A percentile compares a stretch with the other conserved stretches of the same genome.
Evolutionary conservation across 2,797 vertebrate genomes (phyloP).

Genomic region (Silurus aristotelis): DNA sequence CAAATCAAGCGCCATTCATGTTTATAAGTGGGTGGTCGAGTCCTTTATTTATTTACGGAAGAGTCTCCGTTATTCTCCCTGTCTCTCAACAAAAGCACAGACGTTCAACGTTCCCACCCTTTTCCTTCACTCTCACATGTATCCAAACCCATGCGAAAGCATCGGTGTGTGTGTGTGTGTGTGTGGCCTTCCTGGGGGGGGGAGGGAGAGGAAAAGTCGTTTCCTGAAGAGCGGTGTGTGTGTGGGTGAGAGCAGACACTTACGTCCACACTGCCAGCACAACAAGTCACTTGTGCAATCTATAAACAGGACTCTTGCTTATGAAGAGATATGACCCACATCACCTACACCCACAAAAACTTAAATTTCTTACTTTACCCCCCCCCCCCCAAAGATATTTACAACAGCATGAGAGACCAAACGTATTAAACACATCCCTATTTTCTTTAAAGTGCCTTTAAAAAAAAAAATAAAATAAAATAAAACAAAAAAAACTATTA

Average conservation of each 20-base stretch:
- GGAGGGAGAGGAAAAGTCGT: constrained; percentile 29
- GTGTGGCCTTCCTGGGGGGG: constrained; percentile 6
- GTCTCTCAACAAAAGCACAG: constrained; percentile 61
- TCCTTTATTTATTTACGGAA: constrained; percentile 78
- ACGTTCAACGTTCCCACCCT: constrained; percentile 33
- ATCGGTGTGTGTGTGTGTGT: background rate
- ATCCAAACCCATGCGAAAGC: constrained; percentile 20
- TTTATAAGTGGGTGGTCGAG: constrained; percentile 58
- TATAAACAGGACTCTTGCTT: constrained; percentile 58
- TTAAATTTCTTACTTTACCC: background rate
- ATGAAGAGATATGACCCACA: constrained; percentile 43
- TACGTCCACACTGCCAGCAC: constrained; percentile 23
- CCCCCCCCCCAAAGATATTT: background rate
- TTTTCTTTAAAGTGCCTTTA: constrained; percentile 71
- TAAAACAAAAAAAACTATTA: constrained; percentile 74
- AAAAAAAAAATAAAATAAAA: too few relatives aligned
- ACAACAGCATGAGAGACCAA: constrained; percentile 61
- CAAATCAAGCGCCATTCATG: constrained; percentile 61
- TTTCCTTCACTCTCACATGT: constrained; percentile 39
- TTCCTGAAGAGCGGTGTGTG: constrained; percentile 48
- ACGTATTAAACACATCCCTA: constrained; percentile 39
- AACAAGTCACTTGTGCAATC: constrained; percentile 56
- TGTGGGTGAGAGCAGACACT: constrained; percentile 28
- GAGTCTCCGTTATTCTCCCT: constrained; percentile 37
- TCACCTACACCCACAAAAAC: background rate